These are phyloP conservation scores for Mormyrops attenuatus DNA, from an alignment of 2,797 vertebrate genomes.

Conservation along the genomic window DNA sequence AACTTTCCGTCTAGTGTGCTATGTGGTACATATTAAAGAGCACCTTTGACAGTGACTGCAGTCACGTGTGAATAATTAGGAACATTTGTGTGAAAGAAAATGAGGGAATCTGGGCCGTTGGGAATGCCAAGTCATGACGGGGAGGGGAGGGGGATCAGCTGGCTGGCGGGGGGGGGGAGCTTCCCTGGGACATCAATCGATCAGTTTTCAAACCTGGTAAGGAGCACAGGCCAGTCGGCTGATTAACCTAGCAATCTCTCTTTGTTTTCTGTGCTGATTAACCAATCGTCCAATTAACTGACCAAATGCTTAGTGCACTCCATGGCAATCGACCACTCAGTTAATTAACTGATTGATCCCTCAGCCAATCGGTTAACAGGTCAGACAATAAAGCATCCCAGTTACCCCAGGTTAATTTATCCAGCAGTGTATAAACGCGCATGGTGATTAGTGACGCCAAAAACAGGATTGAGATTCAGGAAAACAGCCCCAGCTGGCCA, in stretches of 20 bases:
- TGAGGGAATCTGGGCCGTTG: background rate
- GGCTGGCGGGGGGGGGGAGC: background rate
- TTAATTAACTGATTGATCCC: background rate
- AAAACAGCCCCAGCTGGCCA: background rate
- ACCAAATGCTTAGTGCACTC: background rate
- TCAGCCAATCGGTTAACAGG: background rate
- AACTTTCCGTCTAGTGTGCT: slow-evolving; percentile 38
- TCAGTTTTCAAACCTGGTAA: background rate
- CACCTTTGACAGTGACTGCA: slow-evolving; percentile 43
- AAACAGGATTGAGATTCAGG: no score
- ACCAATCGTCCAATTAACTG: background rate
- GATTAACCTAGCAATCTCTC: background rate
- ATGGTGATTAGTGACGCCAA: background rate
- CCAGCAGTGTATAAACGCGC: background rate
- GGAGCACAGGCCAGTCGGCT: background rate
- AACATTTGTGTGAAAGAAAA: slow-evolving; percentile 3
- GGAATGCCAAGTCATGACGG: background rate
- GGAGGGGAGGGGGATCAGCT: slow-evolving; percentile 18
- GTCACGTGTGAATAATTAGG: slow-evolving; percentile 57
- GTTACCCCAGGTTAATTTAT: background rate
- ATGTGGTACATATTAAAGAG: slow-evolving; percentile 54
- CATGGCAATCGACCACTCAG: background rate
- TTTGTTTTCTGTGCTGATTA: background rate
- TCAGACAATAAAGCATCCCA: background rate
- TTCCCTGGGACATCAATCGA: background rate